Evolutionary conservation across 2,888 invertebrate species (phyloP), one percentile per base, ranked within the genome.

Genomic region (Polyploca ridens): DNA sequence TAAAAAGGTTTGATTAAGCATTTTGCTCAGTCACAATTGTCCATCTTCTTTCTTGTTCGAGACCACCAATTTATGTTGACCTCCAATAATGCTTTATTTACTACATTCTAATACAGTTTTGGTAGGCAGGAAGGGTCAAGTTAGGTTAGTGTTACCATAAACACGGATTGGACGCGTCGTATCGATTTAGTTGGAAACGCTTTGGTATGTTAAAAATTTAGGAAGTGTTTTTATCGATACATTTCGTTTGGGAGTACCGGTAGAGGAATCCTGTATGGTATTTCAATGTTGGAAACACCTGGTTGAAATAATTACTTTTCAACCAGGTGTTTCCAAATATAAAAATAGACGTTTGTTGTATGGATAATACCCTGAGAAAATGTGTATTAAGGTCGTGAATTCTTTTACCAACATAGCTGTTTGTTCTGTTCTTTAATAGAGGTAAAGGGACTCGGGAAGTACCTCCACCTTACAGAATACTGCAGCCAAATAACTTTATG

Each of bases 121-220:
- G 10, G 54, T 14, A 1, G 57, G 61, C 14, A 64, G 44, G 60
- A 46, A 11, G 46, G 77, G n/a, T 75, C 77, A 66, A 46, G 5
- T 41, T 64, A 65, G 10, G 10, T 72, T 79, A 81, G 78, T 62
- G 57, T n/a, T 44, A 57, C 64, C 72, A 75, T 71, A 72, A 72
- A 79, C 74, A 79, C 79, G 82, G 79, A 80, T 76, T 73, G 75
- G 72, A 73, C 78, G 84, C 70, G 82, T 83, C 86, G 84, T 75
- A 89, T 87, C 85, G 84, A 88, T 87, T 87, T 80, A 65, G 77
- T 76, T 72, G 78, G 73, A 75, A 78, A 87, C 85, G 83, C 82
- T 64, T 75, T 66, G 84, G 83, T 78, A 89, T 89, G 83, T 81
- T 46, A 74, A 76, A 83, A 81, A 91, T 87, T 87, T 84, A 76